Evolutionary conservation across 2,888 invertebrate species (phyloP), one percentile per base, ranked within the genome.

Genomic region (Eupithecia subumbrata): DNA sequence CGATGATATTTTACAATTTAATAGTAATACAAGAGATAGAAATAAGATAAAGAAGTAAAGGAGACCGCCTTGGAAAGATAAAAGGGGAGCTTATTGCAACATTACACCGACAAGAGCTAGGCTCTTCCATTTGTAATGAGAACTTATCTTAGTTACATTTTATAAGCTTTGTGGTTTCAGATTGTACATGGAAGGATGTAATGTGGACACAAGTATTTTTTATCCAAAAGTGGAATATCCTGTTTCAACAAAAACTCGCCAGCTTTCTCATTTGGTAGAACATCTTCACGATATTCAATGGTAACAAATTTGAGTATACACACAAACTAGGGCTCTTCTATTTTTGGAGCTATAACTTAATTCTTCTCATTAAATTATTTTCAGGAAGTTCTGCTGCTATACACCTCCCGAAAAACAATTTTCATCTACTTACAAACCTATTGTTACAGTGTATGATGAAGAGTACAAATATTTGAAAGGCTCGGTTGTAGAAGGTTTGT

Each of bases 241-340:
- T 0, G 98, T 99, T 0, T 97, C 98, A 0, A 95, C 97, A 16
- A 97, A 97, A 48, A 99, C 99, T 0, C 97, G 97, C 0, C 96
- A 97, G 95, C 95, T 99, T 34, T 96, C 97, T 0, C 97, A 98
- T 14, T 91, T 97, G 16, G 95, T 98, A n/a, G 95, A 96, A 81
- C 98, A 98, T 98, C 97, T 98, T 78, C 98, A 99, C 84, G 91
- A 94, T 14, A 96, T 96, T 74, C 95, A 95, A 79, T 97, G 97
- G 97, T 94, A 79, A 86, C 2, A 34, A 34, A 64, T 12, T 64
- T 34, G 18, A 64, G 4, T 25, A 25, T 12, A 5, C 14, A 25
- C 12, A 1, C 25, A 22, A 60, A 12, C 56, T 11, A 30, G 8
- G 9, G 9, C 1, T 12, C 16, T 34, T 0, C 2, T 30, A 12